These are phyloP conservation scores for Zosterops borbonicus DNA, from an alignment of 2,113 vertebrate species.

Conservation along the genomic window DNA sequence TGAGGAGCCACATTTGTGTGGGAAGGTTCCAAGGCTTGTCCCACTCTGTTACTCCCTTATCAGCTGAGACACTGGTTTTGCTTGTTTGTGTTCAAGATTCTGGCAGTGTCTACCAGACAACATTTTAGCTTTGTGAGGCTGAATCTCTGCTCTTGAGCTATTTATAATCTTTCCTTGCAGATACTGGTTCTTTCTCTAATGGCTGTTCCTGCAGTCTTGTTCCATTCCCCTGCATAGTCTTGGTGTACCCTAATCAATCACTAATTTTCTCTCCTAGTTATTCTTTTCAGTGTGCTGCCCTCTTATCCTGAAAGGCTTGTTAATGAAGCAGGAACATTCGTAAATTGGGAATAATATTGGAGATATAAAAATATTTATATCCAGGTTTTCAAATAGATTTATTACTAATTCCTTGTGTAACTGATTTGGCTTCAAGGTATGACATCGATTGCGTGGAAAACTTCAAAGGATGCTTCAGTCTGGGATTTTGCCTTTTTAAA, in stretches of 20 bases:
- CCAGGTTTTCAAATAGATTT: background rate
- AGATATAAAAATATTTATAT: background rate
- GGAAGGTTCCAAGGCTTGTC: background rate
- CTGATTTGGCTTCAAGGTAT: background rate
- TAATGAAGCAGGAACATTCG: background rate
- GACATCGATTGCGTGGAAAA: rapidly evolving
- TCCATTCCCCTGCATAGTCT: background rate
- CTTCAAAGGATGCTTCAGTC: background rate
- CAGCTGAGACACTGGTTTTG: background rate
- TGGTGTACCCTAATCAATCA: background rate
- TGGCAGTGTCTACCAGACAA: background rate
- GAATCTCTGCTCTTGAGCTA: background rate
- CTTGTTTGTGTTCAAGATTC: background rate
- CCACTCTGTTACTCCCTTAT: background rate
- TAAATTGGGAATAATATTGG: background rate
- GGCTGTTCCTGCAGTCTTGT: background rate
- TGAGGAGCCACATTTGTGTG: background rate
- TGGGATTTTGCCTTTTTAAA: background rate
- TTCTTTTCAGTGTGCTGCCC: background rate
- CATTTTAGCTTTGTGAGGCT: background rate
- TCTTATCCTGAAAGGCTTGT: background rate
- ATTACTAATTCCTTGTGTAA: background rate
- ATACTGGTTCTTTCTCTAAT: background rate
- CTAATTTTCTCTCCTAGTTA: background rate
- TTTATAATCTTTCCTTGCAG: background rate